phyloP scores from a whole-genome alignment of 1,140 invertebrate species.

The Drosophila nigromelanica region DNA sequence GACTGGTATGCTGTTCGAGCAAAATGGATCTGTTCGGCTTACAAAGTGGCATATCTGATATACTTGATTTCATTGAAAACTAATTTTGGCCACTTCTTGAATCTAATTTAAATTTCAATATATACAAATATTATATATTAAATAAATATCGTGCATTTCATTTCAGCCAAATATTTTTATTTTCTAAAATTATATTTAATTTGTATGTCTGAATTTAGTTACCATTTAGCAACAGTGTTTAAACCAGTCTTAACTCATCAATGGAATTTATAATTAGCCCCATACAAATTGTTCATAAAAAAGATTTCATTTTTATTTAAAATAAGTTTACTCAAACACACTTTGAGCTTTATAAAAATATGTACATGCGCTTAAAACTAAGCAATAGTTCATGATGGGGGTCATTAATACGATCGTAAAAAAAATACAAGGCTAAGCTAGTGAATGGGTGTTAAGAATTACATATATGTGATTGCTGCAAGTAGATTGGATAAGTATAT shows the following conservation, averaged over 20 bases:
- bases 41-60: background rate
- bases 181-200: background rate
- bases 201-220: too few relatives aligned
- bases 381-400: constrained; percentile 31
- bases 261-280: too few relatives aligned
- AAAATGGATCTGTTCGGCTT: background rate
- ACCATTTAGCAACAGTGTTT: too few relatives aligned
- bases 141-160: background rate
- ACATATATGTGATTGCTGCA: background rate
- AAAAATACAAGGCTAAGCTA: constrained; percentile 31
- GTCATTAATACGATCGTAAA: constrained; percentile 42
- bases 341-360: constrained; percentile 31
- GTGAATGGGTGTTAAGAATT: constrained; percentile 9
- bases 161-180: background rate
- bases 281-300: too few relatives aligned
- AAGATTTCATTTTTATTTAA: constrained; percentile 23
- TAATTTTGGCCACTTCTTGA: background rate
- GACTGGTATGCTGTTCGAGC: background rate
- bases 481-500: constrained; percentile 47
- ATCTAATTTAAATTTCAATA: background rate
- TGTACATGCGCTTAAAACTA: constrained; percentile 41
- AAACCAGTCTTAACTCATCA: too few relatives aligned
- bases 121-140: background rate
- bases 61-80: background rate
- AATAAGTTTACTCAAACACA: constrained; percentile 23